Percentiles rank a stretch among this genome's conserved stretches.
Evolutionary conservation across 2,113 vertebrate genomes (phyloP).

Genomic region (Pavo muticus): DNA sequence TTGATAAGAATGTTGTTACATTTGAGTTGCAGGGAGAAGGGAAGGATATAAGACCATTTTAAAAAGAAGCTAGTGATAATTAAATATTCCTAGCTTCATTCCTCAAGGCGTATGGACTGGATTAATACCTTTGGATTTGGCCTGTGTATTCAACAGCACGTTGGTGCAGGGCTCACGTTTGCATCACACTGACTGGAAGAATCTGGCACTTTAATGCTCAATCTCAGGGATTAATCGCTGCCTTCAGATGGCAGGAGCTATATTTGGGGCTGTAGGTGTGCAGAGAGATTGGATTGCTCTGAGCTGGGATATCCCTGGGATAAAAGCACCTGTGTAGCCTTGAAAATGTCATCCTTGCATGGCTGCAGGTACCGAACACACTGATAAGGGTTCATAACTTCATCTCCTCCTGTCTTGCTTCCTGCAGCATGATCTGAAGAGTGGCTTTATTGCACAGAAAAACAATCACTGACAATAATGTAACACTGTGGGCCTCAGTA

Average conservation of each 20-base stretch:
- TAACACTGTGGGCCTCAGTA: rapidly evolving
- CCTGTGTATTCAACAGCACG: neutral
- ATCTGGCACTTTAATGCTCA: neutral
- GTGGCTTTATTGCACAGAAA: neutral
- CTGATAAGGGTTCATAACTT: neutral
- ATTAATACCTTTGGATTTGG: neutral
- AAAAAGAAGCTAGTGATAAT: neutral
- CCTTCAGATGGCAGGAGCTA: neutral
- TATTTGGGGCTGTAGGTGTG: neutral
- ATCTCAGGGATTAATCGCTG: neutral
- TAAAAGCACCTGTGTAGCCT: rapidly evolving
- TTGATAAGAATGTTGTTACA: neutral
- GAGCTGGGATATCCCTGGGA: neutral
- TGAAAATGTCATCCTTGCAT: neutral
- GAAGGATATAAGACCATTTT: neutral
- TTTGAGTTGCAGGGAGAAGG: neutral
- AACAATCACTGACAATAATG: neutral
- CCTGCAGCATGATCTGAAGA: neutral
- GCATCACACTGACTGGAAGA: neutral
- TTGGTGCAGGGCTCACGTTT: neutral
- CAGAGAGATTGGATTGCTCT: neutral
- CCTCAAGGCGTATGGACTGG: neutral
- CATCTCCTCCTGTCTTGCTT: neutral
- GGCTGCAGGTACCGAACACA: neutral
- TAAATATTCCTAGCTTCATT: neutral